These are phyloP conservation scores for Microcebus ravelobensis DNA, from an alignment of 2,113 vertebrate species.

Conservation along the genomic window DNA sequence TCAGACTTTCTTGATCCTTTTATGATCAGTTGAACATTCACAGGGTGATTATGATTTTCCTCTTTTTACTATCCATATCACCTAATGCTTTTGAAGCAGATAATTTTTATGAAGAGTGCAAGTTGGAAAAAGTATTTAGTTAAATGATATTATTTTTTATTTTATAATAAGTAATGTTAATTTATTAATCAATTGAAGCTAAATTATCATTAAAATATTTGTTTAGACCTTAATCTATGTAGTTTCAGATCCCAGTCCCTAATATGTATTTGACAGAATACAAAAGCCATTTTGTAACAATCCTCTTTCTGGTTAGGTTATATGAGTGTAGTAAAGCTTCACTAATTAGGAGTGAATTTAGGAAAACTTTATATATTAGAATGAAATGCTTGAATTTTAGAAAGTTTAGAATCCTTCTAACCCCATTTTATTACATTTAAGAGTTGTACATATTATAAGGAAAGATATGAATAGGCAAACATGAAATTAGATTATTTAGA, in stretches of 20 bases:
- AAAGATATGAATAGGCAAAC: background rate
- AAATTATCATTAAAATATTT: slow-evolving; percentile 26
- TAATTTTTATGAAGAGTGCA: slow-evolving; percentile 8
- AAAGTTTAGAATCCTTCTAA: background rate
- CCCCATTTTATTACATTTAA: background rate
- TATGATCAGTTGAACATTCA: background rate
- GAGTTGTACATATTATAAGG: background rate
- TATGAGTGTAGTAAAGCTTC: background rate
- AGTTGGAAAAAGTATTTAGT: background rate
- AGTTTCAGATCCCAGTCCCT: background rate
- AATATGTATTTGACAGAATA: background rate
- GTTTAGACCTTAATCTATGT: background rate
- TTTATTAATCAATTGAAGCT: background rate
- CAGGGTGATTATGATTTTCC: background rate
- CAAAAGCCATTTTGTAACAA: background rate
- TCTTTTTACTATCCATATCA: background rate
- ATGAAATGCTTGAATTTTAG: slow-evolving; percentile 7
- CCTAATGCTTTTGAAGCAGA: background rate
- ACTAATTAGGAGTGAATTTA: background rate
- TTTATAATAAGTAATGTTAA: slow-evolving; percentile 29
- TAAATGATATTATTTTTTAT: background rate
- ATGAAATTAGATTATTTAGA: slow-evolving; percentile 24
- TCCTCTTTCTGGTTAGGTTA: slow-evolving; percentile 5
- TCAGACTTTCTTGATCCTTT: background rate
- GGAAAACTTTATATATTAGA: background rate